Conservation (phyloP, 2,888 invertebrate genomes). For the Platypus cylindrus region DNA sequence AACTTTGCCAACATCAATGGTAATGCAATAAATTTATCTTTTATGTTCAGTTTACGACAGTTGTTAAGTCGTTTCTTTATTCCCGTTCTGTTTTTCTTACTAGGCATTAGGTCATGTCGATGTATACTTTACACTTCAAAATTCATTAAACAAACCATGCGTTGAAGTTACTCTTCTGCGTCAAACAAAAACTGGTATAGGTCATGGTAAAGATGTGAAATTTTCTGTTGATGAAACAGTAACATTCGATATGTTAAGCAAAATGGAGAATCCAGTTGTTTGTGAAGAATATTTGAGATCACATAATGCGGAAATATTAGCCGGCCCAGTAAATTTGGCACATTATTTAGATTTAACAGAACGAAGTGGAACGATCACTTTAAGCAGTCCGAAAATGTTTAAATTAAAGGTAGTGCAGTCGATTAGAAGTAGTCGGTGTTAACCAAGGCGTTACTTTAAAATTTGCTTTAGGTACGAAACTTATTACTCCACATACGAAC, state of each 20-base stretch:
- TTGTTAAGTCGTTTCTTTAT: not conserved
- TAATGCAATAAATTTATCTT: conserved; percentile 28
- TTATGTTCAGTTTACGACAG: too few species aligned
- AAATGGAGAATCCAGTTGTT: conserved; percentile 59
- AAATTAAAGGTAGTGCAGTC: conserved; percentile 50
- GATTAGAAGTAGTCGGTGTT: too few species aligned
- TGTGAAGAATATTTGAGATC: conserved; percentile 71
- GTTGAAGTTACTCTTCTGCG: conserved; percentile 53
- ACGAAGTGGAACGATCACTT: conserved; percentile 69
- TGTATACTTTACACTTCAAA: conserved; percentile 72
- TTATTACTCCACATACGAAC: conserved; percentile 63
- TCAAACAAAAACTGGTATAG: conserved; percentile 51
- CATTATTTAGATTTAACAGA: conserved; percentile 75
- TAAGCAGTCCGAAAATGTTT: conserved; percentile 77
- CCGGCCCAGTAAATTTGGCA: conserved; percentile 74
- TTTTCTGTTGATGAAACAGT: conserved; percentile 41
- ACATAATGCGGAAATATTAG: conserved; percentile 81
- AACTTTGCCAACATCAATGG: conserved; percentile 62
- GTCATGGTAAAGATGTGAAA: conserved; percentile 37
- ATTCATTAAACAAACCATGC: conserved; percentile 62
- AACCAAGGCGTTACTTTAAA: too few species aligned
- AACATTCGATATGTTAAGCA: conserved; percentile 31
- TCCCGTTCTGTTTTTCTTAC: not conserved
- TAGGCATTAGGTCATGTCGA: conserved; percentile 70
- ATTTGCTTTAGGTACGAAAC: conserved; percentile 40